Evolutionary conservation across 2,888 invertebrate genomes (phyloP).

Genomic region (Nephrotoma guestfalica): DNA sequence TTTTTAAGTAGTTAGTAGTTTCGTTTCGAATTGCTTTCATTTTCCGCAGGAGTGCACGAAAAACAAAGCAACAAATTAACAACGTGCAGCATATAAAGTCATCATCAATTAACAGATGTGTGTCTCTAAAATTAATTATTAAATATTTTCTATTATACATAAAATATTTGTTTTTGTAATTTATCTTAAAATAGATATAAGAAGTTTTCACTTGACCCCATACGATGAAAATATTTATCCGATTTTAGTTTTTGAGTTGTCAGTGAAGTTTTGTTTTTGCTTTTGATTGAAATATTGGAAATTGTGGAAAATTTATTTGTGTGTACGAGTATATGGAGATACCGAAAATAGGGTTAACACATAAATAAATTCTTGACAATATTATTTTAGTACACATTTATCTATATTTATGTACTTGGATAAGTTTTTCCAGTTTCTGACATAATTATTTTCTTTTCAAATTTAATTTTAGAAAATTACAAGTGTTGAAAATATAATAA

Average conservation of each 20-base stretch:
- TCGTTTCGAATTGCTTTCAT: background rate
- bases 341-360: background rate
- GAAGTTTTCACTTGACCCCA: background rate
- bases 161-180: background rate
- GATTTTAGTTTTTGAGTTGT: background rate
- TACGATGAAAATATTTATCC: background rate
- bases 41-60: background rate
- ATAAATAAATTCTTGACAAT: background rate
- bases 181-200: background rate
- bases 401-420: background rate
- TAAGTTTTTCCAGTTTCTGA: background rate
- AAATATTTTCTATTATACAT: background rate
- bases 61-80: background rate
- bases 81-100: background rate
- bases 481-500: background rate
- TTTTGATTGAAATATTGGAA: background rate
- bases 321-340: background rate
- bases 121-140: background rate
- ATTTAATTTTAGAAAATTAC: background rate
- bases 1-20: background rate
- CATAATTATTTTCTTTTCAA: background rate
- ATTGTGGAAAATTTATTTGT: background rate
- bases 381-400: background rate
- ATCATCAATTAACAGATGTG: background rate
- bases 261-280: background rate